Base-by-base conservation (phyloP, 2,797 vertebrate genomes). In the Mycteria americana region DNA sequence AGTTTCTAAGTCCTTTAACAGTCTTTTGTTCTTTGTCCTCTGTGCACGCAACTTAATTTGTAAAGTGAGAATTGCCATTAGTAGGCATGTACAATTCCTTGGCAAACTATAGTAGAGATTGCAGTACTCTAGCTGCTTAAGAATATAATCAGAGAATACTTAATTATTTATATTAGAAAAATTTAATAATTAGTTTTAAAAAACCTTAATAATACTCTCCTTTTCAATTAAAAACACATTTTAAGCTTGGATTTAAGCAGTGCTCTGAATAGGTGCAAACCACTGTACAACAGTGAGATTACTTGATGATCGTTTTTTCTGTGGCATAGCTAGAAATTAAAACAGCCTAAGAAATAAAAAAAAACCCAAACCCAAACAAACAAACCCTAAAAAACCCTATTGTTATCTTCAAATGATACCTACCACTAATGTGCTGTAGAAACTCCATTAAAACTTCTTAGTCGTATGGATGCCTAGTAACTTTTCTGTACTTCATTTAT, bases 291-390 rank as follows among this genome's bases (percentile, higher is more conserved):
- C 23, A 60, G 8, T 31, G 28, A 93, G 27, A 27, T 89, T 54
- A 43, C 15, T 68, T 57, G 17, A 25, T 84, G 3, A 7, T 73
- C 6, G 5, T 59, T 63, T n/a, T 53, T 76, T 91, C 33, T 85
- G 1, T 35, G 30, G 8, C 50, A n/a, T 45, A 76, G 39, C 8
- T 68, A 86, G 78, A 69, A 54, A 18, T 72, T 86, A 4, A 53
- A 83, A 62, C 72, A 79, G 5, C 10, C n/a, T 60, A 48, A 85
- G 23, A 54, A 54, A 53, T 63, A 46, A 75, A 88, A 54, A 1
- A 22, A 74, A 14, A 5, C 6, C 1, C 0, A 72, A 21, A 28
- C n/a, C 6, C 7, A 15, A 85, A n/a, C 7, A 75, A 43, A 30
- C 23, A 18, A 35, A 17, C 37, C 11, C 17, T 43, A 33, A 75